Evolutionary conservation across 2,888 invertebrate species (phyloP).

Genomic region (Ditula angustiorana): DNA sequence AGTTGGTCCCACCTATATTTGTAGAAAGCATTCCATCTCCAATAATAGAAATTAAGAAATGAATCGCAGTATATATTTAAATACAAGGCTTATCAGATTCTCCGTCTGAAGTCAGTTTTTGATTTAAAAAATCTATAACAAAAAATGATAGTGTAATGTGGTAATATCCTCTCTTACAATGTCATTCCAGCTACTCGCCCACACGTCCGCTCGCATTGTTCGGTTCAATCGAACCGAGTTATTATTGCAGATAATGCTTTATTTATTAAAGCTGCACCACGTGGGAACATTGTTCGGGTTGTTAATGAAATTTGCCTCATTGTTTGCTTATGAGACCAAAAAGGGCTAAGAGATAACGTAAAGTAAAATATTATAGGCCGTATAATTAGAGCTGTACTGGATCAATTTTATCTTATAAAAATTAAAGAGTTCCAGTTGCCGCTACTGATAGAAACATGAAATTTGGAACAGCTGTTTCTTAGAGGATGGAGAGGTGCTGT

Average conservation of each 20-base stretch:
- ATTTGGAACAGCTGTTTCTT: no score
- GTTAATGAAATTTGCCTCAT: slow-evolving; percentile 52
- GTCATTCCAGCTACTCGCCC: slow-evolving; percentile 63
- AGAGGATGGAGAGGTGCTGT: no score
- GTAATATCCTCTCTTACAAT: slow-evolving; percentile 52
- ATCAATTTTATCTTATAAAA: not conserved
- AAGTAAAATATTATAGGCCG: not conserved
- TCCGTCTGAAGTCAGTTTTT: no score
- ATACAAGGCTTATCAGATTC: no score
- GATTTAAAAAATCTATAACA: no score
- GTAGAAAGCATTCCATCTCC: no score
- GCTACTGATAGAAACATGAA: no score
- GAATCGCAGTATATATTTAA: no score
- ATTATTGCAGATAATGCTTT: slow-evolving; percentile 79
- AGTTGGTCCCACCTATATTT: no score
- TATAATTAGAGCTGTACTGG: not conserved
- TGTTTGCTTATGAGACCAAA: slow-evolving; percentile 37
- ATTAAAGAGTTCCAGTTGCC: no score
- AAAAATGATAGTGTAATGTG: no score
- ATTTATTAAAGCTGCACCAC: slow-evolving; percentile 62
- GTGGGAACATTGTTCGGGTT: slow-evolving; percentile 59
- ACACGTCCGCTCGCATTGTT: slow-evolving; percentile 75
- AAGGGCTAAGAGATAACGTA: not conserved
- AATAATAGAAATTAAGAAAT: no score
- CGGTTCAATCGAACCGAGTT: slow-evolving; percentile 72